Evolutionary conservation across 2,113 vertebrate genomes (phyloP).

Genomic region (Peromyscus leucopus): DNA sequence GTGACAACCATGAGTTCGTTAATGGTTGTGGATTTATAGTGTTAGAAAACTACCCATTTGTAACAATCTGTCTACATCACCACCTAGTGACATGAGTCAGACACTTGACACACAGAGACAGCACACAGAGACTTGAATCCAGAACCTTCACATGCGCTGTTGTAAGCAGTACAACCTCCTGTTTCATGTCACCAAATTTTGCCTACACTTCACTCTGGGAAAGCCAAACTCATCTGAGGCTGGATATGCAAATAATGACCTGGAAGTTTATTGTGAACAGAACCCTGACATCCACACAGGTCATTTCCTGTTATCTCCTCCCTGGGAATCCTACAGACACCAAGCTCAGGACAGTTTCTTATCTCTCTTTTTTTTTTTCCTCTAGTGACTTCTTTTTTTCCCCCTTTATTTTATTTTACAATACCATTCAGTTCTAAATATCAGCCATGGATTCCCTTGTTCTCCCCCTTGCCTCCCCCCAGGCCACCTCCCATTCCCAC

Average conservation of each 20-base stretch:
- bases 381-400: too few species aligned
- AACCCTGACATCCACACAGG: background rate
- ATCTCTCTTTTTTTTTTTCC: too few species aligned
- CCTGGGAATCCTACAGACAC: background rate
- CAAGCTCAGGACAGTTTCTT: background rate
- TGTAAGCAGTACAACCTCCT: background rate
- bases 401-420: too few species aligned
- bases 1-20: background rate
- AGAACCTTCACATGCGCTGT: rapidly evolving
- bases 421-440: too few species aligned
- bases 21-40: background rate
- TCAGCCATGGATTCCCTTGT: too few species aligned
- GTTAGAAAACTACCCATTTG: background rate
- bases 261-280: background rate
- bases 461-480: too few species aligned
- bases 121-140: background rate
- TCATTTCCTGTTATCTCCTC: background rate
- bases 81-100: background rate
- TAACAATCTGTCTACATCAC: background rate
- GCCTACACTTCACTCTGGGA: background rate
- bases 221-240: background rate
- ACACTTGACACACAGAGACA: too few species aligned
- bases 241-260: background rate
- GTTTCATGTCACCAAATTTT: background rate
- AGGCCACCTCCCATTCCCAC: too few species aligned